Conservation (phyloP, 2,888 invertebrate species). For the Erebia aethiops region DNA sequence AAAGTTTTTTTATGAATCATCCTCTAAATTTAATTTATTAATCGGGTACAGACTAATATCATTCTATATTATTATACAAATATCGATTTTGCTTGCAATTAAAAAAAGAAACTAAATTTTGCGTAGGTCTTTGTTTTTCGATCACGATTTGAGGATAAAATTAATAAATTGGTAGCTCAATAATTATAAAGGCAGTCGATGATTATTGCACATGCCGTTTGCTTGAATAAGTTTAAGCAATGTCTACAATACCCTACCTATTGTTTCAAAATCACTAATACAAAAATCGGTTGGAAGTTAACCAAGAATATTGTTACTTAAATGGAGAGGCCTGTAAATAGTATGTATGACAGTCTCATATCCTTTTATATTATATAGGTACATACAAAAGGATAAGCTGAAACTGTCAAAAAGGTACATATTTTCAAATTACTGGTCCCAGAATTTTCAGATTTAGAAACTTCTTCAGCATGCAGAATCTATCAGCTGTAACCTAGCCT, state of each 20-base stretch:
- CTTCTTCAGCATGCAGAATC: too few relatives aligned
- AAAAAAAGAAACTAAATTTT: neutral
- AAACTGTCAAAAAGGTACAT: too few relatives aligned
- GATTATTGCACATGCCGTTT: neutral
- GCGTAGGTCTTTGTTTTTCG: too few relatives aligned
- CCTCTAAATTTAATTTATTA: neutral
- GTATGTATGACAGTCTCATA: neutral
- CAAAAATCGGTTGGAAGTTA: slow-evolving; percentile 8
- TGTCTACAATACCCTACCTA: neutral
- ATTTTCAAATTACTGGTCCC: too few relatives aligned
- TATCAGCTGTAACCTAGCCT: too few relatives aligned
- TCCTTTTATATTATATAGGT: neutral
- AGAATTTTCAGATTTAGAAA: too few relatives aligned
- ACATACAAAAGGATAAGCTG: neutral
- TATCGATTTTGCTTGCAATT: too few relatives aligned
- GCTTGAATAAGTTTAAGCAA: neutral
- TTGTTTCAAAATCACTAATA: neutral
- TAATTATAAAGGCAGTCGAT: neutral
- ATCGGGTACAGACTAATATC: too few relatives aligned
- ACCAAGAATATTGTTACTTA: neutral
- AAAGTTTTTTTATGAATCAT: neutral
- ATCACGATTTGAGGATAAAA: neutral
- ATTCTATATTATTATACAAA: too few relatives aligned
- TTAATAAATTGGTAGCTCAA: neutral
- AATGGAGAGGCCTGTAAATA: neutral